Evolutionary conservation across 2,797 vertebrate species (phyloP).

Genomic region (Fistularia commersonii): DNA sequence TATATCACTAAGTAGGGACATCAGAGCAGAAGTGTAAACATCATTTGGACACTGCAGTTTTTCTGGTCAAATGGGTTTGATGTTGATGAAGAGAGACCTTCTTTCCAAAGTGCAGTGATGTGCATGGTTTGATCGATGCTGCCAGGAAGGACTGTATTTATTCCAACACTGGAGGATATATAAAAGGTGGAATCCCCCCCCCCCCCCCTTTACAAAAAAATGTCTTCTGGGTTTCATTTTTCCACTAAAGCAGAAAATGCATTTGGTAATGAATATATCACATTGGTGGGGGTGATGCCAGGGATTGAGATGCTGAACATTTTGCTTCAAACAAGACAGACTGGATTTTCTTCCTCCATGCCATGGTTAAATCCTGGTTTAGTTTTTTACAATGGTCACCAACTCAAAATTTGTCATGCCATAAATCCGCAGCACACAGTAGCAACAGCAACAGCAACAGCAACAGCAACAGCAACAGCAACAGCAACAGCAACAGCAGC

Average conservation of each 20-base stretch:
- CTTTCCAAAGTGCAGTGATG: conserved; percentile 75
- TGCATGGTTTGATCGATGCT: conserved; percentile 74
- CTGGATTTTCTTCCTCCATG: neutral
- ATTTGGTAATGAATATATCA: conserved; percentile 24
- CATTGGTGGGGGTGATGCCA: conserved; percentile 6
- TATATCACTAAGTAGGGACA: conserved; percentile 81
- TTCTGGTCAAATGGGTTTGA: conserved; percentile 82
- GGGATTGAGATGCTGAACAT: neutral
- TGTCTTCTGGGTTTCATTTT: conserved; percentile 33
- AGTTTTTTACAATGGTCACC: too few relatives aligned
- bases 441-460: too few relatives aligned
- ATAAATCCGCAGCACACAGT: too few relatives aligned
- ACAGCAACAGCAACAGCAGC: too few relatives aligned
- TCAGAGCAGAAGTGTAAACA: conserved; percentile 78
- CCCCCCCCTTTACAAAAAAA: conserved; percentile 35
- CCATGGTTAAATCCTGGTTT: neutral
- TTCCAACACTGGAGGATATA: conserved; percentile 43
- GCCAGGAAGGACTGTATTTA: conserved; percentile 58
- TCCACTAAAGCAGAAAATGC: conserved; percentile 33
- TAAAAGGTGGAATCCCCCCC: conserved; percentile 40
- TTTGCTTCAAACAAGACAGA: neutral
- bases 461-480: too few relatives aligned
- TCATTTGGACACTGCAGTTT: conserved; percentile 81
- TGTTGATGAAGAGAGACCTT: conserved; percentile 80
- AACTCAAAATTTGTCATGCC: too few relatives aligned